A percentile compares a stretch with the other conserved stretches of the same genome.
Conservation (phyloP, 2,113 vertebrate genomes). For the Catharus fuscescens region DNA sequence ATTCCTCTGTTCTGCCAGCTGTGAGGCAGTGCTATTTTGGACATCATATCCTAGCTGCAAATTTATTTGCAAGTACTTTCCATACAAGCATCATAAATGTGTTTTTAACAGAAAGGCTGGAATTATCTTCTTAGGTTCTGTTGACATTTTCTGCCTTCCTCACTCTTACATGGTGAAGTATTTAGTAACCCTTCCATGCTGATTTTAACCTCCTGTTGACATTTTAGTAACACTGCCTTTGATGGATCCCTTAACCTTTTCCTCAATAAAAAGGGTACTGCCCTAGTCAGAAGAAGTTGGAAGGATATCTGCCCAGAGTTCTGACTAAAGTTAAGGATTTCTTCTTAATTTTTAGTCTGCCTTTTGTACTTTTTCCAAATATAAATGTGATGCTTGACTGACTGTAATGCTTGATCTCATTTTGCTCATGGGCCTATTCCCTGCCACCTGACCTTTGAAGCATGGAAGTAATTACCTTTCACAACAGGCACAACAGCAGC, state of each 20-base stretch:
- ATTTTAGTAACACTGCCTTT: neutral
- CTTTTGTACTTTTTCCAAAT: neutral
- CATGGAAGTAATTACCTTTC: neutral
- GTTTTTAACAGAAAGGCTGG: neutral
- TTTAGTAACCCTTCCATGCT: neutral
- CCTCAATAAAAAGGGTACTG: neutral
- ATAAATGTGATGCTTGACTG: neutral
- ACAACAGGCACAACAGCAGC: neutral
- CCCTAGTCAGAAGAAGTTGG: neutral
- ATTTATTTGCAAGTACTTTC: neutral
- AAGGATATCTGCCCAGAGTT: neutral
- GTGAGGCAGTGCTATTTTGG: neutral
- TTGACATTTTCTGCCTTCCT: neutral
- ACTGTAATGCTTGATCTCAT: neutral
- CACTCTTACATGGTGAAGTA: neutral
- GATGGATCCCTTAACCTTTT: neutral
- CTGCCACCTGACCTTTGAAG: slow-evolving; percentile 20
- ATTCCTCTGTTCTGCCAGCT: neutral
- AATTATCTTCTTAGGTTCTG: neutral
- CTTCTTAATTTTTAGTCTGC: neutral
- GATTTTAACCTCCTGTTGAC: neutral
- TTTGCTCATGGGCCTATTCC: neutral
- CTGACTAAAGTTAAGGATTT: neutral
- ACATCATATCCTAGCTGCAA: neutral
- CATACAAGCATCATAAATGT: neutral